Evolutionary conservation across 2,113 vertebrate species (phyloP), one percentile per base, ranked within the genome.

Genomic region (Xerus inauris): DNA sequence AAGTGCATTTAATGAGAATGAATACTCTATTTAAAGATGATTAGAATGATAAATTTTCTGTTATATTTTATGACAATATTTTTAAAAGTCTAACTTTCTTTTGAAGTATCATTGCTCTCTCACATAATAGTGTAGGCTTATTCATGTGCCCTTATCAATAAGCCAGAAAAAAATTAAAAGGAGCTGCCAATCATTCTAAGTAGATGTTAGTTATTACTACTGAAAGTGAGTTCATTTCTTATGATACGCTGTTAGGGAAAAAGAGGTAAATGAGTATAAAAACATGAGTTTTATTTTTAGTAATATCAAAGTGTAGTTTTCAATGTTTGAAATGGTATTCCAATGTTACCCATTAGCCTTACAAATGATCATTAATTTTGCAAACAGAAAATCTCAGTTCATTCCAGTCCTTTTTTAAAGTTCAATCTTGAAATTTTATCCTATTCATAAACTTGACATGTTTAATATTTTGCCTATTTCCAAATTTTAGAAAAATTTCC

Each of bases 371-470:
- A 72, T 73, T 72, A 82, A 51, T n/a, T 79, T 75, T 35, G 22
- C 2, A 65, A 71, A 62, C 17, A 64, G 5, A 57, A 67, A 38
- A 32, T 26, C 7, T 62, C 67, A 83, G 16, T 77, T 86, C 4
- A 94, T 94, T 59, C 10, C 35, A 85, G 11, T 32, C 19, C 85
- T 51, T 87, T 42, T n/a, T n/a, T n/a, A n/a, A 90, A 72, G 32
- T 79, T 72, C 19, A 91, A 40, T 2, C 35, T 84, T 80, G 32
- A 81, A 72, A 87, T n/a, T 64, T 20, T 64, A 79, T 54, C 81
- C 49, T 69, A 20, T 59, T 65, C 89, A 40, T n/a, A 89, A 82
- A 38, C 0, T 2, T 72, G 6, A 9, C 2, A 35, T 12, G 2
- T 35, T 67, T 83, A 57, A 35, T 2, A 1, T 86, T 72, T 89